Base-by-base conservation (phyloP, 2,888 invertebrate species). In the Eupithecia dodoneata region DNA sequence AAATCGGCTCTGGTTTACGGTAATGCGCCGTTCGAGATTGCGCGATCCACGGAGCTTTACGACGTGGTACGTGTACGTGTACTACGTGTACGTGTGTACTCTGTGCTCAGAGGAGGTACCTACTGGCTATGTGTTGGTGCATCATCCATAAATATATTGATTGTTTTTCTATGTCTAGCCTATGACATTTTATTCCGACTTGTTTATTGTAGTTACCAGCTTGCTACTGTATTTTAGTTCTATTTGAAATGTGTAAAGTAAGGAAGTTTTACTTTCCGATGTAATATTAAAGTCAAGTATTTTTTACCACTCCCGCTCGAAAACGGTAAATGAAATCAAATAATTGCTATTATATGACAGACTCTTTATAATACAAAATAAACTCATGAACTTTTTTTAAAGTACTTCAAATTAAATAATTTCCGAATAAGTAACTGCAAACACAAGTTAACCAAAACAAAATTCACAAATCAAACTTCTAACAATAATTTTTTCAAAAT, bases 1-100 rank as follows among this genome's bases (percentile, higher is more conserved):
- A 78, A 71, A 78, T 77, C 76, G 42, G 72, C n/a, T 74, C 69
- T 75, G 69, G 73, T 78, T 80, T 78, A 80, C 78, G 78, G 59
- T 75, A 74, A 73, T 72, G 77, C 59, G 63, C 47, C 73, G 71
- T 75, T 78, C 73, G 73, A 76, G 78, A 78, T 76, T 76, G 76
- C 74, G 49, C 76, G 73, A 80, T 80, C 76, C 65, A 66, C 44
- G 49, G 13, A 41, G 74, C 70, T 78, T 80, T 80, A 80, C 76
- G 77, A 72, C 49, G 73, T 69, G 74, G 74, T 66, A 67, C 42
- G 44, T 55, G 3, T 47, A 10, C 0, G 10, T 2, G 10, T 47
- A 49, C 55, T 59, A 59, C 59, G 1, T 63, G 30, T 63, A 10
- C 30, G 30, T 63, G 30, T 9, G 18, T 55, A n/a, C 7, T 30